These are phyloP conservation scores for Eupeodes latifasciatus DNA, from an alignment of 2,888 invertebrate genomes.

Conservation along the genomic window DNA sequence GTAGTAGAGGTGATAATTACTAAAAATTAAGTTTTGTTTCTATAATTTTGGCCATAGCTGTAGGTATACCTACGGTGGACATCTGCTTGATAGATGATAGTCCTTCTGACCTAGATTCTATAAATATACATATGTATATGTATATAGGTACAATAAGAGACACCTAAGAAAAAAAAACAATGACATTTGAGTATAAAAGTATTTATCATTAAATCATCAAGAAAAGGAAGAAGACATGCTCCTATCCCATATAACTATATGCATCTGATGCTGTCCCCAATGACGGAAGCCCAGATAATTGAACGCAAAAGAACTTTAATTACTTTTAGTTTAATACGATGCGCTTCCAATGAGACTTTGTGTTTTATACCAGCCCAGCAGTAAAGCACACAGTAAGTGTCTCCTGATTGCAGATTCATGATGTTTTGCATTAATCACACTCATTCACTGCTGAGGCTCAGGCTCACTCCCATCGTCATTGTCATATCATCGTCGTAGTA, in stretches of 20 bases:
- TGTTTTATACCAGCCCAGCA: neutral
- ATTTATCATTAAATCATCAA: slow-evolving; percentile 25
- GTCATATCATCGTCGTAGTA: neutral
- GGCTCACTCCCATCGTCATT: slow-evolving; percentile 3
- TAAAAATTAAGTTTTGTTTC: no score
- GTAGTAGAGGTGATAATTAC: no score
- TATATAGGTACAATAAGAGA: no score
- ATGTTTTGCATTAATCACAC: slow-evolving; percentile 64
- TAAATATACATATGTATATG: no score
- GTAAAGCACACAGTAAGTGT: slow-evolving; percentile 38
- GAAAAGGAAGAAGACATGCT: neutral
- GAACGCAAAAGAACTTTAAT: slow-evolving; percentile 62
- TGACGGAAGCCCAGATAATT: slow-evolving; percentile 58
- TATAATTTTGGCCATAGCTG: no score
- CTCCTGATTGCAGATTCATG: slow-evolving; percentile 68
- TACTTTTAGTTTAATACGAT: slow-evolving; percentile 49
- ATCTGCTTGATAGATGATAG: slow-evolving; percentile 4
- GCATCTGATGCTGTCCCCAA: slow-evolving; percentile 38
- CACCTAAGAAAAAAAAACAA: neutral
- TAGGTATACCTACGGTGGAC: no score
- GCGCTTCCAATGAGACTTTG: slow-evolving; percentile 23
- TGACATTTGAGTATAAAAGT: neutral
- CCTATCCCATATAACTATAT: neutral
- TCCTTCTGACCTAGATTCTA: slow-evolving; percentile 24
- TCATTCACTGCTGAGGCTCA: neutral